A percentile compares a stretch with the other conserved stretches of the same genome.
phyloP scores from a whole-genome alignment of 2,797 vertebrate species.

The Mormyrops boulengeri region DNA sequence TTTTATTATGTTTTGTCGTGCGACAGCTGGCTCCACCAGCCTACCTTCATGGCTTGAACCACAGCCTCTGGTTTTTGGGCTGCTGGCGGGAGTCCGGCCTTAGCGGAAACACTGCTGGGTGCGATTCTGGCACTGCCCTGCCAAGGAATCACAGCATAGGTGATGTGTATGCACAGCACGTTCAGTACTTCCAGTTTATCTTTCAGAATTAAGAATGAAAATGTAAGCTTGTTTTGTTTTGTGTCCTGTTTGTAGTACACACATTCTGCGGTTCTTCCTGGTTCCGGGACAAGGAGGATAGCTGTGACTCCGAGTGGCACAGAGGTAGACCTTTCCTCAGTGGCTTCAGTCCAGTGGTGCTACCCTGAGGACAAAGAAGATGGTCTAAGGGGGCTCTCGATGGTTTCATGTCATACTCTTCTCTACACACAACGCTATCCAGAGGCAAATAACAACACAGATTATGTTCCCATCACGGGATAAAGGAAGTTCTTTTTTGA shows the following conservation, averaged over 20 bases:
- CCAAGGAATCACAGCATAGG: conserved; percentile 19
- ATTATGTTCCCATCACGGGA: background rate
- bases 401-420: background rate
- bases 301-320: conserved; percentile 79
- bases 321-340: conserved; percentile 73
- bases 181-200: background rate
- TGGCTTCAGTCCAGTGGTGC: conserved; percentile 64
- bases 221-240: background rate
- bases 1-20: background rate
- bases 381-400: background rate
- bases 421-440: background rate
- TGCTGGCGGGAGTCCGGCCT: conserved; percentile 53
- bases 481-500: background rate
- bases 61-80: conserved; percentile 84
- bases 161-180: background rate
- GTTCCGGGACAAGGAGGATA: conserved; percentile 66
- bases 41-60: conserved; percentile 87
- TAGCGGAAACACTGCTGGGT: conserved; percentile 53
- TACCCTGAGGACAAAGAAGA: conserved; percentile 52
- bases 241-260: conserved; percentile 32
- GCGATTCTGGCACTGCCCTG: conserved; percentile 63
- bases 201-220: background rate
- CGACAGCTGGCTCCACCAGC: background rate
- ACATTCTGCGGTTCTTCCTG: conserved; percentile 72
- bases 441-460: background rate